A percentile compares a stretch with the other conserved stretches of the same genome.
Conservation (phyloP, 2,113 vertebrate genomes). For the Rhinoderma darwinii region DNA sequence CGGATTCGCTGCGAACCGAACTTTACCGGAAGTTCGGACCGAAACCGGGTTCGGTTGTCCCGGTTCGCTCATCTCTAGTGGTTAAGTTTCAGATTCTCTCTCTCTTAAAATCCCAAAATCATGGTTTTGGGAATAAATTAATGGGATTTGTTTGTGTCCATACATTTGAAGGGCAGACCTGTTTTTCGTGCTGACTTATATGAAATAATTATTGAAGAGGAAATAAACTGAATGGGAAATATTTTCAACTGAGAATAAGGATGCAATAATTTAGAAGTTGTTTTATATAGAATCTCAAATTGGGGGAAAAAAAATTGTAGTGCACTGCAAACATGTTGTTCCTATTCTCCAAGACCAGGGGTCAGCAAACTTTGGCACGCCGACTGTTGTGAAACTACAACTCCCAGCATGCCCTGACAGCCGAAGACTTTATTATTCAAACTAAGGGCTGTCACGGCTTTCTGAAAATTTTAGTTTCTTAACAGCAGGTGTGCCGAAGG, state of each 20-base stretch:
- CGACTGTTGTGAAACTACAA: too few species aligned
- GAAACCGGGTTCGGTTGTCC: too few species aligned
- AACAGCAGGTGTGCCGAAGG: too few species aligned
- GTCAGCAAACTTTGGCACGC: too few species aligned
- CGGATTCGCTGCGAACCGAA: too few species aligned
- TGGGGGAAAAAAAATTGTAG: neutral
- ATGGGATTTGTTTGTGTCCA: constrained; percentile 1
- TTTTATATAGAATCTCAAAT: neutral
- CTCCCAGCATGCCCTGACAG: too few species aligned
- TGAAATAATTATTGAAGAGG: constrained; percentile 29
- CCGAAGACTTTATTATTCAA: too few species aligned
- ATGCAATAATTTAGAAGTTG: neutral
- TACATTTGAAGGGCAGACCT: constrained; percentile 27
- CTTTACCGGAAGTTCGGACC: too few species aligned
- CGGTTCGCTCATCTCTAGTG: too few species aligned
- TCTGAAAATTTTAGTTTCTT: too few species aligned
- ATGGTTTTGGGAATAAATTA: constrained; percentile 27
- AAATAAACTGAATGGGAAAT: neutral
- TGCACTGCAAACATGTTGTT: neutral
- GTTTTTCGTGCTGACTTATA: neutral
- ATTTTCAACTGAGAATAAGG: neutral
- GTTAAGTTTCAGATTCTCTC: constrained; percentile 33
- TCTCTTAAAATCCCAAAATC: constrained; percentile 22
- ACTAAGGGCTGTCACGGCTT: too few species aligned
- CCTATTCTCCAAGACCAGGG: neutral